Base-by-base conservation (phyloP, 2,888 invertebrate genomes). In the Dimorphilus gyrociliatus region DNA sequence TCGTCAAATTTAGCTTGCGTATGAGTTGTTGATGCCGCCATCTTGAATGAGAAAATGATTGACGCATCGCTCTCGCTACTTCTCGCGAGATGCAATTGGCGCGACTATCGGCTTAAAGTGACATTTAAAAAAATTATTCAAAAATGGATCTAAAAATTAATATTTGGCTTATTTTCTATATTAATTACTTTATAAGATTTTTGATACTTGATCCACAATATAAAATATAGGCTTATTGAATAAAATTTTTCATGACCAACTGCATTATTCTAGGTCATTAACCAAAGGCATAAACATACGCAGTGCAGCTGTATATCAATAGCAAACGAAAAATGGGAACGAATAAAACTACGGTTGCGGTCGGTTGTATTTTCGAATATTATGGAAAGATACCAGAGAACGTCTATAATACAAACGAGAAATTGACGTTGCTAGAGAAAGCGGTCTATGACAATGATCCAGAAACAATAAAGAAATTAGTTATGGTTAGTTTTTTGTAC, bases 1-100 rank as follows among this genome's bases (percentile, higher is more conserved):
- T 97, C 94, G 69, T 85, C 90, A 72, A 94, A 94, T 64, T 90
- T 81, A n/a, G n/a, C n/a, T n/a, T n/a, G n/a, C 65, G 88, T 90
- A 71, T 84, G 81, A 69, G 80, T 46, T 38, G 59, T 54, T 45
- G 52, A 61, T 44, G 60, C 53, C 41, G 57, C 60, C 53, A 59
- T 59, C 48, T 55, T 57, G 55, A 57, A 53, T 50, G 50, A 40
- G 30, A 50, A 46, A 48, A 45, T 48, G 44, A 42, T 45, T 36
- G 33, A 35, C 27, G 19, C 29, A 36, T 36, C 33, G 24, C 19
- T 38, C 36, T 34, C 41, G 39, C 23, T 25, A 28, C 30, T 33
- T 51, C 50, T 46, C 53, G 50, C 32, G 32, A n/a, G n/a, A n/a
- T n/a, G n/a, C n/a, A n/a, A n/a, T n/a, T n/a, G n/a, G n/a, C n/a